phyloP scores from a whole-genome alignment of 2,797 vertebrate species.

The Notoglanidium macrostoma region DNA sequence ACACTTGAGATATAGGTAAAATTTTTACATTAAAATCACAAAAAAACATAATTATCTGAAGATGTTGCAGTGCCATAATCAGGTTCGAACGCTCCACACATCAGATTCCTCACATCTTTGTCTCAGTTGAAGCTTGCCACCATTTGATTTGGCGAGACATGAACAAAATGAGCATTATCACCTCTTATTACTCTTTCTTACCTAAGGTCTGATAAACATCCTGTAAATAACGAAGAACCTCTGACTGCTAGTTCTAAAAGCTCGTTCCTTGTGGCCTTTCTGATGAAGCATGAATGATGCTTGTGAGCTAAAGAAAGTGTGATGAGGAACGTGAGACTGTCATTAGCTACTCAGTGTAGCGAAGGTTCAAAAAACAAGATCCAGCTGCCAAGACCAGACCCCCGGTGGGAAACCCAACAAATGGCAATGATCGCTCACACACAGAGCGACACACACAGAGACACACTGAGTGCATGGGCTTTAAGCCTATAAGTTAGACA shows the following conservation, averaged over 20 bases:
- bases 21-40: too few relatives aligned
- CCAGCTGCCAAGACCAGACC: slow-evolving; percentile 30
- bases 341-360: slow-evolving; percentile 10
- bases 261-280: background rate
- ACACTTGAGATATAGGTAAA: background rate
- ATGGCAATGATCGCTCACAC: slow-evolving; percentile 7
- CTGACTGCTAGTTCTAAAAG: background rate
- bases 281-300: background rate
- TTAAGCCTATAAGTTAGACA: slow-evolving; percentile 55
- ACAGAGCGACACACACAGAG: background rate
- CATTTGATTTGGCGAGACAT: background rate
- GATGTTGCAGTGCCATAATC: too few relatives aligned
- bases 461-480: slow-evolving; percentile 24
- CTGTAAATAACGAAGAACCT: background rate
- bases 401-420: slow-evolving; percentile 17
- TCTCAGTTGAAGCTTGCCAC: background rate
- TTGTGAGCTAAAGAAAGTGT: slow-evolving; percentile 9
- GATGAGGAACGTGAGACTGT: background rate
- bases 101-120: background rate
- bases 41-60: background rate
- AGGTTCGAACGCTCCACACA: background rate
- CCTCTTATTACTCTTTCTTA: too few relatives aligned
- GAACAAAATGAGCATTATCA: background rate
- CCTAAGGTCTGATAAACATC: background rate
- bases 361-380: slow-evolving; percentile 3